Evolutionary conservation across 30 jellyfish, hydroid and myxozoan genomes (phyloP).

Genomic region (Cassiopea xamachana): DNA sequence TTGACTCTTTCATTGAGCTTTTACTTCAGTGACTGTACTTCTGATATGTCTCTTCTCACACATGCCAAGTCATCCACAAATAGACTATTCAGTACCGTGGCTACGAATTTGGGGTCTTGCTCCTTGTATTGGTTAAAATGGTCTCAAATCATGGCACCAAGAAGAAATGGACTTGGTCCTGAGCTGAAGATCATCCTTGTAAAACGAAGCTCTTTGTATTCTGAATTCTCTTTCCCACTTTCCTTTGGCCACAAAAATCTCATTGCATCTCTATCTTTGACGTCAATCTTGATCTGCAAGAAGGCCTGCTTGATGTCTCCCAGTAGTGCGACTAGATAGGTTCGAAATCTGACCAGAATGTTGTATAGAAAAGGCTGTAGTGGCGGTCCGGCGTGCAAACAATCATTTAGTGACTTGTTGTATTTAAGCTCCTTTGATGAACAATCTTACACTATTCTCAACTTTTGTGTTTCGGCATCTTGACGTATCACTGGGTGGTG

Average conservation of each 20-base stretch:
- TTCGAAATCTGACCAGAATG: slow-evolving; percentile 45
- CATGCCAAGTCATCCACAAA: slow-evolving; percentile 59
- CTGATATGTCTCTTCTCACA: slow-evolving; percentile 33
- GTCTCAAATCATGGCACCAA: slow-evolving; percentile 57
- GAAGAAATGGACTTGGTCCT: slow-evolving; percentile 72
- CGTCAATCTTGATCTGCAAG: slow-evolving; percentile 46
- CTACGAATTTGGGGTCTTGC: slow-evolving; percentile 54
- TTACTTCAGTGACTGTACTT: slow-evolving; percentile 27
- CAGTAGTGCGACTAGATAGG: slow-evolving; percentile 44
- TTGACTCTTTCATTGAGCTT: slow-evolving; percentile 35
- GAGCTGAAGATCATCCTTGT: slow-evolving; percentile 36
- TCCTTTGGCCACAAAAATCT: slow-evolving; percentile 59
- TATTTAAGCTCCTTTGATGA: slow-evolving; percentile 50
- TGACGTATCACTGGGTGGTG: slow-evolving; percentile 50
- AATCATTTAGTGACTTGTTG: slow-evolving; percentile 53
- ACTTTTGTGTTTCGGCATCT: slow-evolving; percentile 59
- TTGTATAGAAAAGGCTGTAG: slow-evolving; percentile 35
- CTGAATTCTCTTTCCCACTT: slow-evolving; percentile 11
- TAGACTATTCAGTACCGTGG: slow-evolving; percentile 14
- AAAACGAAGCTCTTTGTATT: slow-evolving; percentile 27
- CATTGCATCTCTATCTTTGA: slow-evolving; percentile 64
- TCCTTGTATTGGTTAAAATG: slow-evolving; percentile 31
- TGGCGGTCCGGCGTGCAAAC: slow-evolving; percentile 68
- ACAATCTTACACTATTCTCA: slow-evolving; percentile 44
- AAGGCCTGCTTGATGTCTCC: slow-evolving; percentile 70